These are phyloP conservation scores for Ascaphus truei DNA, from an alignment of 2,113 vertebrate species.

Conservation along the genomic window DNA sequence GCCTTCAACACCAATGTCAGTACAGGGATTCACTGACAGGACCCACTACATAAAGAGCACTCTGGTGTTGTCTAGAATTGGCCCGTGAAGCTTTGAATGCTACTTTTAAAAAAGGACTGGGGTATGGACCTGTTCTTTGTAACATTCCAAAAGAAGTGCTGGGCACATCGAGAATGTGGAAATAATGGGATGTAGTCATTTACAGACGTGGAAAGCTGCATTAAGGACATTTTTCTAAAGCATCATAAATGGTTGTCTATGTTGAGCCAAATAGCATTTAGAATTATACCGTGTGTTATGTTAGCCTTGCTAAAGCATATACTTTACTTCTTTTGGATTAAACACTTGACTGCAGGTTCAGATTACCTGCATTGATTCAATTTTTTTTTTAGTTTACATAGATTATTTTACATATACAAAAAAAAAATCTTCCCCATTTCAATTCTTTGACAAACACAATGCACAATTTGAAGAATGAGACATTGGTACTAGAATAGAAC, in stretches of 20 bases:
- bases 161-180: background rate
- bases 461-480: constrained; percentile 9
- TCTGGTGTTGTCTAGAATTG: background rate
- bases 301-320: background rate
- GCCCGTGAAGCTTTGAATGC: background rate
- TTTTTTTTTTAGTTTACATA: background rate
- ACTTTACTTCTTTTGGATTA: background rate
- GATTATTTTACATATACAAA: background rate
- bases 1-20: constrained; percentile 6
- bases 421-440: background rate
- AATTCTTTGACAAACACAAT: background rate
- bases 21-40: background rate
- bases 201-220: background rate
- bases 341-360: background rate
- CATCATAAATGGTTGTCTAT: background rate
- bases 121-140: background rate
- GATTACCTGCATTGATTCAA: background rate
- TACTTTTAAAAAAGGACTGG: background rate
- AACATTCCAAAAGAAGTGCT: background rate
- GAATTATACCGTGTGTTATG: background rate
- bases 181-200: background rate
- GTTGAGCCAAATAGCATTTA: background rate
- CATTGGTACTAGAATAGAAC: background rate
- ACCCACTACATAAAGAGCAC: background rate
- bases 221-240: background rate